Conservation (phyloP, 2,797 vertebrate genomes). For the Knipowitschia caucasica region DNA sequence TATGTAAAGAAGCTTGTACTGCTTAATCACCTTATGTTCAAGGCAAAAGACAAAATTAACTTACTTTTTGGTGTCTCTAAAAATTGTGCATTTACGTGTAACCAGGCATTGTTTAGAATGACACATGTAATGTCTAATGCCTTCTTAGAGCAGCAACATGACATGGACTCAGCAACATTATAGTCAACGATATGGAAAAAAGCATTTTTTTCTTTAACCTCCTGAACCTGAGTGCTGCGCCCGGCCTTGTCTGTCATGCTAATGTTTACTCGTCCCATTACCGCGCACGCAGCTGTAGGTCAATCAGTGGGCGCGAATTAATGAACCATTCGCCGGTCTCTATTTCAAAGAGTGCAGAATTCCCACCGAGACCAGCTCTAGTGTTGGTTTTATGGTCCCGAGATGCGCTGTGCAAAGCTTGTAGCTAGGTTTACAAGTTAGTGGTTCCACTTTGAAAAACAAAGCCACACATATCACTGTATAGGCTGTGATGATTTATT, state of each 20-base stretch:
- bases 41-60: too few species aligned
- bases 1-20: too few species aligned
- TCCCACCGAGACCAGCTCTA: slow-evolving; percentile 1
- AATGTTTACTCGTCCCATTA: slow-evolving; percentile 4
- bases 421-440: not conserved
- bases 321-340: not conserved
- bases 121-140: too few species aligned
- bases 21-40: too few species aligned
- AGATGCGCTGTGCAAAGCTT: not conserved
- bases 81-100: too few species aligned
- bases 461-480: not conserved
- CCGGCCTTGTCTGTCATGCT: not conserved
- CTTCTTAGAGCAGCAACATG: too few species aligned
- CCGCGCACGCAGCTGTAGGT: not conserved
- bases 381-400: not conserved
- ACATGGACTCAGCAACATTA: too few species aligned
- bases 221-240: too few species aligned
- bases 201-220: too few species aligned
- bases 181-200: too few species aligned
- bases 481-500: not conserved
- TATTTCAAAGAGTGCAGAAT: slow-evolving; percentile 7
- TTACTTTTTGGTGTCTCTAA: too few species aligned
- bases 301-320: slow-evolving; percentile 6
- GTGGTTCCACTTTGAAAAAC: not conserved
- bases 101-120: too few species aligned